A percentile compares a stretch with the other conserved stretches of the same genome.
Evolutionary conservation across 2,888 invertebrate genomes (phyloP).

Genomic region (Zeuzera pyrina): DNA sequence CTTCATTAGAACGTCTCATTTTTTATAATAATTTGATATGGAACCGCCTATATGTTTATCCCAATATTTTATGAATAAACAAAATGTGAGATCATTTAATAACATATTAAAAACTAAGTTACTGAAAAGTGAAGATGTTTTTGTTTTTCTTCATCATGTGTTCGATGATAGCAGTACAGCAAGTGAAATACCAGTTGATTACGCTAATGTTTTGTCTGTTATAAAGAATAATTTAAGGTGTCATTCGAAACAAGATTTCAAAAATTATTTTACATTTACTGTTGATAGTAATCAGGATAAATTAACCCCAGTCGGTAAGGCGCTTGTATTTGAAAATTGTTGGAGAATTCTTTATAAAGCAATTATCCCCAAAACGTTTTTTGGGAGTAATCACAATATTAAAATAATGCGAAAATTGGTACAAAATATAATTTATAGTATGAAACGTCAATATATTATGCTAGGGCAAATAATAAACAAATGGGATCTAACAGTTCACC

Average conservation of each 20-base stretch:
- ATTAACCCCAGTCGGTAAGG: slow-evolving; percentile 34
- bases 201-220: slow-evolving; percentile 23
- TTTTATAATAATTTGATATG: slow-evolving; percentile 16
- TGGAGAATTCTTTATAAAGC: slow-evolving; percentile 32
- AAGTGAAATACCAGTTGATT: slow-evolving; percentile 25
- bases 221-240: slow-evolving; percentile 33
- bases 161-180: slow-evolving; percentile 26
- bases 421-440: slow-evolving; percentile 37
- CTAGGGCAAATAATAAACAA: slow-evolving; percentile 27
- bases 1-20: not conserved
- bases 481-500: slow-evolving; percentile 37
- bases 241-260: slow-evolving; percentile 41
- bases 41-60: slow-evolving; percentile 39
- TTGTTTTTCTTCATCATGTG: slow-evolving; percentile 24
- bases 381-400: slow-evolving; percentile 39
- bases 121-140: slow-evolving; percentile 26
- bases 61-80: slow-evolving; percentile 51
- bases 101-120: slow-evolving; percentile 37
- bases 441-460: slow-evolving; percentile 49
- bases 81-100: slow-evolving; percentile 47
- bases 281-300: slow-evolving; percentile 8
- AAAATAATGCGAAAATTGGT: slow-evolving; percentile 42
- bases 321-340: slow-evolving; percentile 31
- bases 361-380: slow-evolving; percentile 44
- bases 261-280: slow-evolving; percentile 26